Base-by-base conservation (phyloP, 1,140 invertebrate species). In the Ceratosolen solmsi region DNA sequence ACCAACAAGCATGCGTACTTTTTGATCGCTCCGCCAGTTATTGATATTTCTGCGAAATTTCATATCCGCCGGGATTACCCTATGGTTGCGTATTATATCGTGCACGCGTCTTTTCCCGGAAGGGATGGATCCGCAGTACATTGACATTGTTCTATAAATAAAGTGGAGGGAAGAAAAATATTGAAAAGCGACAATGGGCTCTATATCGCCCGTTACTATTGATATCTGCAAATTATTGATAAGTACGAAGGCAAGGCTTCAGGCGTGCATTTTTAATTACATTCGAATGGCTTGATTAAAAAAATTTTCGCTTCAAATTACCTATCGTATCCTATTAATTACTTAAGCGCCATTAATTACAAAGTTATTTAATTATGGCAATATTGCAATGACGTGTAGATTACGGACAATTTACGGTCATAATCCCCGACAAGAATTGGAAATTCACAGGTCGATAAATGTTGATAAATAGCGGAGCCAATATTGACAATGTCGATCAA, bases 131-230 rank as follows among this genome's bases (percentile, higher is more conserved):
- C 7, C 22, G 4, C 4, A 8, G 36, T 68, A 8, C 33, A 4
- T 38, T 38, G 63, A 68, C 33, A 68, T 68, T 38, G 63, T 68
- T 68, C 63, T 38, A 68, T 38, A 38, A 68, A n/a, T 68, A 68
- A 68, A 36, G 33, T 20, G 33, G 3, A n/a, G n/a, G n/a, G n/a
- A 36, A 63, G 60, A 63, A 17, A 63, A 33, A 33, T 36, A 2
- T 7, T 13, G 20, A 3, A 2, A 8, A 15, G 17, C 27, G 60
- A 36, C 30, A 0, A 65, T 4, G 25, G 51, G 51, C 9, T 11
- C 51, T 65, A 4, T 65, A 65, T 3, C 3, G 1, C 30, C 20
- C 30, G 9, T 65, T 65, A 36, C 36, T 65, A 30, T 60, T 60
- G 1, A 60, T 25, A 5, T 15, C n/a, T 60, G 15, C 17, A 60